A percentile compares a stretch with the other conserved stretches of the same genome.
Conservation (phyloP, 2,888 invertebrate genomes). For the Choreutis nemorana region DNA sequence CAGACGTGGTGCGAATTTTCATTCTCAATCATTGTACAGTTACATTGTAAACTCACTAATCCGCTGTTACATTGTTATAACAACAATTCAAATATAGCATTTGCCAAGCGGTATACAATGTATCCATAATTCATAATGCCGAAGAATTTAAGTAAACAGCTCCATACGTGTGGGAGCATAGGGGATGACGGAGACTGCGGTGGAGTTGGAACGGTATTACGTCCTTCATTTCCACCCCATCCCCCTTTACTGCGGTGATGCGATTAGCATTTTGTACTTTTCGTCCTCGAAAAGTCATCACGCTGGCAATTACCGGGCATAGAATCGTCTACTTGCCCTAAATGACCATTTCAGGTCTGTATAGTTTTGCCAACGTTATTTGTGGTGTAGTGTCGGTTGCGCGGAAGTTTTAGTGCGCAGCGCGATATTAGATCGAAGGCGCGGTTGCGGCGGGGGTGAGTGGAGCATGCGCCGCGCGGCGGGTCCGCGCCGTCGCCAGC, state of each 20-base stretch:
- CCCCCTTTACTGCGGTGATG: slow-evolving; percentile 11
- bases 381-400: slow-evolving; percentile 40
- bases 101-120: slow-evolving; percentile 2
- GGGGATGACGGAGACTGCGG: slow-evolving; percentile 15
- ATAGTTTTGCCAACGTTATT: slow-evolving; percentile 45
- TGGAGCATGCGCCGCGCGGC: slow-evolving; percentile 35
- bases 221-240: slow-evolving; percentile 6
- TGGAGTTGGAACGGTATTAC: slow-evolving; percentile 13
- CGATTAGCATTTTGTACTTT: slow-evolving; percentile 13
- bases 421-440: slow-evolving; percentile 55
- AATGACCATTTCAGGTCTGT: slow-evolving; percentile 41
- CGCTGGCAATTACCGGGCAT: too few species aligned
- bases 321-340: too few species aligned
- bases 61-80: neutral
- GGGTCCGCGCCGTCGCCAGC: slow-evolving; percentile 31
- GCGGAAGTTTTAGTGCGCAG: slow-evolving; percentile 39
- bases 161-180: slow-evolving; percentile 18
- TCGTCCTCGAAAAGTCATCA: too few species aligned
- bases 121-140: slow-evolving; percentile 22
- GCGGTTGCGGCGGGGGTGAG: slow-evolving; percentile 10
- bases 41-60: neutral
- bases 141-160: slow-evolving; percentile 20
- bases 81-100: slow-evolving; percentile 7
- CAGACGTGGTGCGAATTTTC: too few species aligned
- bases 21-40: too few species aligned